Base-by-base conservation (phyloP, 2,113 vertebrate genomes). In the Sceloporus undulatus region DNA sequence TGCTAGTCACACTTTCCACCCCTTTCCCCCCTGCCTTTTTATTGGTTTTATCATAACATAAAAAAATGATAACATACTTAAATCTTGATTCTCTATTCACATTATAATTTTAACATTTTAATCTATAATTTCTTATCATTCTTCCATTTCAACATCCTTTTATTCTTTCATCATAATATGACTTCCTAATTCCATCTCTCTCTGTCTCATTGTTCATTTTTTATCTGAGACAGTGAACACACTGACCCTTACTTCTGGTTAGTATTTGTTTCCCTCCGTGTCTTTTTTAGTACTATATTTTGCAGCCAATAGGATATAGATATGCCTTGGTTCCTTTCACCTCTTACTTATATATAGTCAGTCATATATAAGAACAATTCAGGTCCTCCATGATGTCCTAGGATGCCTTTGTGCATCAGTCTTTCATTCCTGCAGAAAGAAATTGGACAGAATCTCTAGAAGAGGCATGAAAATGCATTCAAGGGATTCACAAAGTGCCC, bases 281-380 rank as follows among this genome's bases (percentile, higher is more conserved):
- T 48, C 0, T 75, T 71, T 79, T 65, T 40, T 27, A 54, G 75
- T 48, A 34, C 34, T 34, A 34, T 34, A 9, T 87, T 23, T 88
- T 88, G 52, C 66, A 73, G 75, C 87, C 73, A 52, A n/a, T 38
- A 38, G 62, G 80, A 76, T 68, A 82, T 90, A 88, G 83, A 85
- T 89, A 74, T 89, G 54, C 21, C 76, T 80, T 54, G 79, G 34
- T 91, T 65, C 77, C 27, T 54, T 77, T 52, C 27, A 86, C 21
- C 79, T 80, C 23, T n/a, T 82, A 78, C 21, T n/a, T n/a, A 11
- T 48, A 48, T 48, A 48, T 48, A 0, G 1, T 2, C 62, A 6
- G 23, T 7, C 70, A 29, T 25, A 29, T n/a, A 13, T 34, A 73
- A n/a, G 9, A 18, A 68, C 1, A 80, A 78, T 11, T 56, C 52